These are phyloP conservation scores for Hystrix brachyura DNA, from an alignment of 2,113 vertebrate species.

Conservation along the genomic window DNA sequence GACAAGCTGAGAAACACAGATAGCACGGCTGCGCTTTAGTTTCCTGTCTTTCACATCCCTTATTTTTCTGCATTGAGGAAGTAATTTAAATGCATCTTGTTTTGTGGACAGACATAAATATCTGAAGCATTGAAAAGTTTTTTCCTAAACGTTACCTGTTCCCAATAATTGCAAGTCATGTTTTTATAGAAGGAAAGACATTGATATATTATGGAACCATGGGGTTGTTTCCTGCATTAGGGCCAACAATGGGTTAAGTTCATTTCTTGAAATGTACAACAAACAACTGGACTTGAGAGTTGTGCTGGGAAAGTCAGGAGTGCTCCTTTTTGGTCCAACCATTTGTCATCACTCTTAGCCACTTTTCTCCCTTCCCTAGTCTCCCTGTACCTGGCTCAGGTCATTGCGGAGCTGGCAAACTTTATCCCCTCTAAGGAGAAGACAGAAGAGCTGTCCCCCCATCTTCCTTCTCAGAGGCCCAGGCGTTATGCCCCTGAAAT, in stretches of 20 bases:
- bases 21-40: neutral
- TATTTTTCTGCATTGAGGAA: neutral
- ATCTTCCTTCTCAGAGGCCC: neutral
- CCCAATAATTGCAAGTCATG: neutral
- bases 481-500: neutral
- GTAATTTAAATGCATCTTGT: neutral
- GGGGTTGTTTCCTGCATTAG: neutral
- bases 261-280: neutral
- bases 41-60: neutral
- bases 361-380: neutral
- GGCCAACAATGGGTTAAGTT: neutral
- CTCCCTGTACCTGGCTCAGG: neutral
- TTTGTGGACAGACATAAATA: conserved; percentile 6
- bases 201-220: neutral
- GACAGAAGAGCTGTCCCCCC: neutral
- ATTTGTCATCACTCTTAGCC: neutral
- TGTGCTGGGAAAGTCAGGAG: neutral
- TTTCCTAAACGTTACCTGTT: neutral
- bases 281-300: neutral
- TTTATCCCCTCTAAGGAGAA: neutral
- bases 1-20: neutral
- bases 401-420: neutral
- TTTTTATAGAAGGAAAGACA: conserved; percentile 39
- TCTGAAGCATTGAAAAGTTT: neutral
- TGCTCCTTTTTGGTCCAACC: neutral